Percentiles rank a stretch among this genome's conserved stretches.
phyloP scores from a whole-genome alignment of 2,888 invertebrate species.

The Conops quadrifasciatus region DNA sequence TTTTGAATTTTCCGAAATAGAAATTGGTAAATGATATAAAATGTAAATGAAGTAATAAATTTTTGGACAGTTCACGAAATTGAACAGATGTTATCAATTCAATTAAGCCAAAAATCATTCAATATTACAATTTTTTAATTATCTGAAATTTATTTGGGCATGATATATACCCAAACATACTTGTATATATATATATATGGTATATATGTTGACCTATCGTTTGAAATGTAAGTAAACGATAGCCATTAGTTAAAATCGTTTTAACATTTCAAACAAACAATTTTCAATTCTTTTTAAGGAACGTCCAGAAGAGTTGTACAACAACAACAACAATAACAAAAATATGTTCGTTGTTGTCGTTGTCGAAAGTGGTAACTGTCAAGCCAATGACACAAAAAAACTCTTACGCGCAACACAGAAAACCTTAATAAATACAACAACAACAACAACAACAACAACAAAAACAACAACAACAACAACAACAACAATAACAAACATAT shows the following conservation, averaged over 20 bases:
- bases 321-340: too few species aligned
- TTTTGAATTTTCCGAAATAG: background rate
- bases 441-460: constrained; percentile 4
- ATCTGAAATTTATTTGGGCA: too few species aligned
- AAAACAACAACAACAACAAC: background rate
- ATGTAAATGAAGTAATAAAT: background rate
- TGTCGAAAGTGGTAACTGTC: background rate
- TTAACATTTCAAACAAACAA: constrained; percentile 12
- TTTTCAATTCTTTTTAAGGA: constrained; percentile 10
- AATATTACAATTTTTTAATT: too few species aligned
- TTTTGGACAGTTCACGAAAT: background rate
- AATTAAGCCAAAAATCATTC: background rate
- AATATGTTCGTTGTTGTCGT: constrained; percentile 5
- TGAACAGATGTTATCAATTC: background rate
- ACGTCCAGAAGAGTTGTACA: constrained; percentile 13
- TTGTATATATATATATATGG: too few species aligned
- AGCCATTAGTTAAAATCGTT: constrained; percentile 11
- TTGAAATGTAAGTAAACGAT: background rate
- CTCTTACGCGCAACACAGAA: constrained; percentile 33
- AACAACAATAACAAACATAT: constrained; percentile 40
- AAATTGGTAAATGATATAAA: background rate
- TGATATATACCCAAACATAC: too few species aligned
- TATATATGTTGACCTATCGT: constrained; percentile 4
- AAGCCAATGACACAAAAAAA: too few species aligned
- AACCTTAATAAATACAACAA: background rate